Percentiles rank a stretch among this genome's conserved stretches.
Conservation (phyloP, 37 sponge, comb jelly and placozoan species). For the Beroe forskalii region DNA sequence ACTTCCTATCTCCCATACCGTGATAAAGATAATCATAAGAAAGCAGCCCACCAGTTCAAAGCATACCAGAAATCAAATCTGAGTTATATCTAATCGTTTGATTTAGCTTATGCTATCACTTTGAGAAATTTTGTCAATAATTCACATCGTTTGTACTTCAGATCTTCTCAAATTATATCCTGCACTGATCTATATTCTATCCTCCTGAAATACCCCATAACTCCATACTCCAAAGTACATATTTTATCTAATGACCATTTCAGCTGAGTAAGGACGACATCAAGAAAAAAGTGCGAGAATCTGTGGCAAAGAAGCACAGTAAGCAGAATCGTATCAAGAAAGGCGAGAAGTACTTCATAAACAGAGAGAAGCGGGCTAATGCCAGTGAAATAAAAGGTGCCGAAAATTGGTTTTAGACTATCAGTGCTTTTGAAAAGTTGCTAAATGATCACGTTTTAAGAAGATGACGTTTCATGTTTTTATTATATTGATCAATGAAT, state of each 20-base stretch:
- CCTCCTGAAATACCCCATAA: too few relatives aligned
- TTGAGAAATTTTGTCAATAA: too few relatives aligned
- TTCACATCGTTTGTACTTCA: too few relatives aligned
- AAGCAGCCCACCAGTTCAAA: constrained; percentile 18
- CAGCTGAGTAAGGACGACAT: constrained; percentile 46
- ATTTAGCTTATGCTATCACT: too few relatives aligned
- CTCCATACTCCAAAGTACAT: too few relatives aligned
- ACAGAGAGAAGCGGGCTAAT: constrained; percentile 16
- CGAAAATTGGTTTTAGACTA: constrained; percentile 47
- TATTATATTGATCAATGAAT: too few relatives aligned
- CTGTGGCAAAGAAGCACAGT: background rate
- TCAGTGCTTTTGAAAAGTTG: too few relatives aligned
- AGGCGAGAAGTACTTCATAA: constrained; percentile 55
- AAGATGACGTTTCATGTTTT: too few relatives aligned
- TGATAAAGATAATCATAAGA: constrained; percentile 17
- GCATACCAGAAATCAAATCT: constrained; percentile 22
- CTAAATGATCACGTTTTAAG: too few relatives aligned
- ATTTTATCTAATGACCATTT: background rate
- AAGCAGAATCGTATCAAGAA: constrained; percentile 57
- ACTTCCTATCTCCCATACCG: constrained; percentile 5
- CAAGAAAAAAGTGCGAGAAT: constrained; percentile 46
- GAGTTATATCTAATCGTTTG: too few relatives aligned
- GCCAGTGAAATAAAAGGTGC: constrained; percentile 52
- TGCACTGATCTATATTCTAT: too few relatives aligned
- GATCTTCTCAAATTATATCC: too few relatives aligned